Conservation (phyloP, 2,113 vertebrate genomes). For the Cyanocitta stelleri region DNA sequence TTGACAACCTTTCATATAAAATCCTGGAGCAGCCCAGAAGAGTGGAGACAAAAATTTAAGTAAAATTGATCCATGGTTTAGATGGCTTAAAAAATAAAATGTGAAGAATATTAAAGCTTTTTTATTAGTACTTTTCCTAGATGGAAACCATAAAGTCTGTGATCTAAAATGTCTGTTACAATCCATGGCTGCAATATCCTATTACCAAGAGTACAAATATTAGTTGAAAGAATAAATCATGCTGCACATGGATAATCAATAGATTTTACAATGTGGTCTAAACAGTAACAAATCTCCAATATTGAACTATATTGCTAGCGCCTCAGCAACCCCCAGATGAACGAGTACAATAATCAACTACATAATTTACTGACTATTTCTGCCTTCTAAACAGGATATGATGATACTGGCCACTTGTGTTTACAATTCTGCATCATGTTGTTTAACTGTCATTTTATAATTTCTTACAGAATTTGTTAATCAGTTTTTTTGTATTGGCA, state of each 20-base stretch:
- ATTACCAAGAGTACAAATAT: not conserved
- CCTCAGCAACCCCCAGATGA: not conserved
- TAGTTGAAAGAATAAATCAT: conserved; percentile 27
- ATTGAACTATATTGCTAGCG: not conserved
- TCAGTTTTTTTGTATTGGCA: not conserved
- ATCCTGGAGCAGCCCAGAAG: not conserved
- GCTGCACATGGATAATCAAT: not conserved
- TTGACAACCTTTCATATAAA: not conserved
- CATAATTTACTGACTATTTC: not conserved
- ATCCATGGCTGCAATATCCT: not conserved
- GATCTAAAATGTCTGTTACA: not conserved
- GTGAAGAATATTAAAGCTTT: not conserved
- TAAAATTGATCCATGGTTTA: not conserved
- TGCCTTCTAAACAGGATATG: not conserved
- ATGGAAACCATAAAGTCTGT: not conserved
- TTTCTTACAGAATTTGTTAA: not conserved
- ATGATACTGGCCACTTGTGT: not conserved
- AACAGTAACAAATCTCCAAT: not conserved
- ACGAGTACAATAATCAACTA: not conserved
- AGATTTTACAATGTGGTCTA: not conserved
- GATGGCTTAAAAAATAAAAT: not conserved
- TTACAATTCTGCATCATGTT: not conserved
- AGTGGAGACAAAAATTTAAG: not conserved
- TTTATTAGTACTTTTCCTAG: not conserved
- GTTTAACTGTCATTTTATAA: not conserved